Evolutionary conservation across 2,113 vertebrate genomes (phyloP).

Genomic region (Malurus melanocephalus): DNA sequence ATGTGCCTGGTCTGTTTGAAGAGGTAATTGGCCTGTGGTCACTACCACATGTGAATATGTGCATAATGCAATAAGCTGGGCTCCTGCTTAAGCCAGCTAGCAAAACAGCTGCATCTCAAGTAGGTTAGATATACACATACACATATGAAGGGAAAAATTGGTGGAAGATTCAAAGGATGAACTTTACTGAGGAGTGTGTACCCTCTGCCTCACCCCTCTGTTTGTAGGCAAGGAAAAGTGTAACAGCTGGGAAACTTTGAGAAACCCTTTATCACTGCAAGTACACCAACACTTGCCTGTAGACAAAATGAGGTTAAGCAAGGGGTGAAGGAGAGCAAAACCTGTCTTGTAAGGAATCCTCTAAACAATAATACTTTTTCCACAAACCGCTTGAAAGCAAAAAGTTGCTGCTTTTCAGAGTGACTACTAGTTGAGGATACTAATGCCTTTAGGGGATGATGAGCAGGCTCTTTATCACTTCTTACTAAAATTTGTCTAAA

Average conservation of each 20-base stretch:
- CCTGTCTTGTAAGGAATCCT: background rate
- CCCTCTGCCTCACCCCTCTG: background rate
- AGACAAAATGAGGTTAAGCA: background rate
- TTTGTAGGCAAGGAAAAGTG: background rate
- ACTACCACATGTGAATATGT: slow-evolving; percentile 23
- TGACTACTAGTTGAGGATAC: background rate
- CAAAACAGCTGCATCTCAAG: background rate
- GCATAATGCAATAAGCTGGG: background rate
- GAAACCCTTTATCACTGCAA: background rate
- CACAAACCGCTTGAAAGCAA: background rate
- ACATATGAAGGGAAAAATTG: background rate
- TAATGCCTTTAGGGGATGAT: background rate
- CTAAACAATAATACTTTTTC: background rate
- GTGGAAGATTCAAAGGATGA: background rate
- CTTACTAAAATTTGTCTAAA: background rate
- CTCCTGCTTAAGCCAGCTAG: background rate
- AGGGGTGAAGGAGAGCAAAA: background rate
- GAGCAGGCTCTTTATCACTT: background rate
- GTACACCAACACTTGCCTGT: background rate
- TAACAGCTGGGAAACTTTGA: background rate
- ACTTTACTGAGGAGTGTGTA: background rate
- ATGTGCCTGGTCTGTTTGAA: slow-evolving; percentile 32
- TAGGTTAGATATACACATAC: background rate
- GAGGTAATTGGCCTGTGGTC: slow-evolving; percentile 51
- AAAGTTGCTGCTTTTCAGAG: background rate